phyloP scores from a whole-genome alignment of 2,113 vertebrate genomes.

The Ciconia stormi region DNA sequence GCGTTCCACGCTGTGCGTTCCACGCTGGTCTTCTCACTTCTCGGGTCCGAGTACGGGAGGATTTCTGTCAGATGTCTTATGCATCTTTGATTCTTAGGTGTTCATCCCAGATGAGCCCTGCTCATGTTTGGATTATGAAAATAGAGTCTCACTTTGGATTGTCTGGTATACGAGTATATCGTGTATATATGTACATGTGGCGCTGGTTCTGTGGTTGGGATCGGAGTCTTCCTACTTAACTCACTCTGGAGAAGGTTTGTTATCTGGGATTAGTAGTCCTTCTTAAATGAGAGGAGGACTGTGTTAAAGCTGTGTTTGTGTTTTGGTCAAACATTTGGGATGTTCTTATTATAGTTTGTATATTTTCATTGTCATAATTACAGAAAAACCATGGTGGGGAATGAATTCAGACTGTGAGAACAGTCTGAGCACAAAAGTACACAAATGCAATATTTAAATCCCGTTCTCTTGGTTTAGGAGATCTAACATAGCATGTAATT shows the following conservation, averaged over 20 bases:
- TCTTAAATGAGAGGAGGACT: neutral
- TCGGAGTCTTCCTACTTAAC: neutral
- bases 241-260: neutral
- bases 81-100: rapidly evolving
- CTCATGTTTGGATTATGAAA: rapidly evolving
- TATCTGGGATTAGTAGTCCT: neutral
- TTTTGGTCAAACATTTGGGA: neutral
- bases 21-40: neutral
- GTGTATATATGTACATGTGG: rapidly evolving
- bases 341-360: neutral
- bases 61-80: rapidly evolving
- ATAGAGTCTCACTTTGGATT: neutral
- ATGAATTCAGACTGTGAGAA: neutral
- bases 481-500: neutral
- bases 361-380: neutral
- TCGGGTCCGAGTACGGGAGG: too few relatives aligned
- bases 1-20: rapidly evolving
- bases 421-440: neutral
- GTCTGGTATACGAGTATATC: neutral
- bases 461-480: neutral
- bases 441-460: neutral
- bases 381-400: neutral
- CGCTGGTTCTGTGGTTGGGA: neutral
- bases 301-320: neutral
- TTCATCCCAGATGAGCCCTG: neutral